A percentile compares a stretch with the other conserved stretches of the same genome.
phyloP scores from a whole-genome alignment of 2,113 vertebrate species.

The Anguilla rostrata region DNA sequence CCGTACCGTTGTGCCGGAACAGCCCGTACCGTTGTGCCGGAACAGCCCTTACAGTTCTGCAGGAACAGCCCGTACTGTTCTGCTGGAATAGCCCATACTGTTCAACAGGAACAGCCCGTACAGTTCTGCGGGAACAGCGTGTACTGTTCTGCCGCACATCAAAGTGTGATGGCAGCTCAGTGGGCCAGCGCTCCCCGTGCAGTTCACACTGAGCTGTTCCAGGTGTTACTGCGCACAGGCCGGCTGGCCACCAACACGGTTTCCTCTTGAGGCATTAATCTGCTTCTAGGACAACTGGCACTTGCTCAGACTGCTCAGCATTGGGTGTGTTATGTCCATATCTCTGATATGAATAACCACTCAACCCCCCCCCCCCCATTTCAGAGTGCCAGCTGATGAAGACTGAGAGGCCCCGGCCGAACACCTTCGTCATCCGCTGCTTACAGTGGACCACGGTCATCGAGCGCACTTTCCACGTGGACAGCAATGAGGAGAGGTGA shows the following conservation, averaged over 20 bases:
- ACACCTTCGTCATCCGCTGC: constrained; percentile 94
- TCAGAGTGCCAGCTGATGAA: constrained; percentile 81
- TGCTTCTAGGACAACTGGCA: neutral
- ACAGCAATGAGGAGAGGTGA: constrained; percentile 84
- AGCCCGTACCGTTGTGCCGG: no score
- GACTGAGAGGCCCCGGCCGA: constrained; percentile 86
- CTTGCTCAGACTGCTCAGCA: neutral
- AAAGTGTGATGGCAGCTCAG: no score
- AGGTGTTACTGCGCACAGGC: no score
- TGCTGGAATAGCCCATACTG: no score
- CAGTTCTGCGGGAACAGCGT: no score
- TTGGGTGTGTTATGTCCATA: neutral
- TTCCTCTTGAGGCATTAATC: neutral
- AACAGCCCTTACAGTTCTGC: no score
- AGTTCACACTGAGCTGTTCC: no score
- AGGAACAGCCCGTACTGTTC: constrained; percentile 10
- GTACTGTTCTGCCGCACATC: no score
- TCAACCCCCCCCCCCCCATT: neutral
- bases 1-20: neutral
- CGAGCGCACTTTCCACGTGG: constrained; percentile 91
- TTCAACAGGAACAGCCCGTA: no score
- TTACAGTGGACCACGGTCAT: constrained; percentile 95
- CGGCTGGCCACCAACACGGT: no score
- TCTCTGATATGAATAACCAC: no score
- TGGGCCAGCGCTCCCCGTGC: no score